A percentile compares a stretch with the other conserved stretches of the same genome.
phyloP scores from a whole-genome alignment of 2,888 invertebrate genomes.

The Alloplasta piceator region DNA sequence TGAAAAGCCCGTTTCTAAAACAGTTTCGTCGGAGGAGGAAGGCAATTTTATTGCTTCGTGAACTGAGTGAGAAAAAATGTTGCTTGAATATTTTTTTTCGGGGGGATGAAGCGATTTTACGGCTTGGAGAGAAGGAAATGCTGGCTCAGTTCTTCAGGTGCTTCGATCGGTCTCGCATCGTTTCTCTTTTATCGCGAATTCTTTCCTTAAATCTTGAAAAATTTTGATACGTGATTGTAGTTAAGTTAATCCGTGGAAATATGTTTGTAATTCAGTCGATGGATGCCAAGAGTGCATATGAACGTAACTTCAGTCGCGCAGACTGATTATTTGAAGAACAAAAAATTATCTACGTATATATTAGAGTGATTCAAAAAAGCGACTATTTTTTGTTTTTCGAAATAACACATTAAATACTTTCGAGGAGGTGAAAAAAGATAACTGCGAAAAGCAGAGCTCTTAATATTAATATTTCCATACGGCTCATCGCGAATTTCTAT shows the following conservation, averaged over 20 bases:
- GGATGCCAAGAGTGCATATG: too few species aligned
- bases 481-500: too few species aligned
- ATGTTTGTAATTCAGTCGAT: too few species aligned
- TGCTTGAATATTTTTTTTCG: constrained; percentile 2
- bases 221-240: background rate
- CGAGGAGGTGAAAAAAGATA: too few species aligned
- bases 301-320: constrained; percentile 51
- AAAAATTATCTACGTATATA: too few species aligned
- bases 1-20: constrained; percentile 43
- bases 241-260: too few species aligned
- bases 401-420: too few species aligned
- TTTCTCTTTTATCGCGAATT: constrained; percentile 1
- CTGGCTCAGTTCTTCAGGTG: constrained; percentile 54
- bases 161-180: constrained; percentile 60
- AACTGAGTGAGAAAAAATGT: background rate
- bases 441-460: too few species aligned
- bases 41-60: constrained; percentile 33
- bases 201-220: background rate
- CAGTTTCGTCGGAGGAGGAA: constrained; percentile 5
- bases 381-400: too few species aligned
- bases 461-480: too few species aligned
- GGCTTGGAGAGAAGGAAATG: constrained; percentile 2
- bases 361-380: too few species aligned
- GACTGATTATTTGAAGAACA: too few species aligned
- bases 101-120: constrained; percentile 9